Evolutionary conservation across 2,888 invertebrate species (phyloP).

Genomic region (Carabus problematicus): DNA sequence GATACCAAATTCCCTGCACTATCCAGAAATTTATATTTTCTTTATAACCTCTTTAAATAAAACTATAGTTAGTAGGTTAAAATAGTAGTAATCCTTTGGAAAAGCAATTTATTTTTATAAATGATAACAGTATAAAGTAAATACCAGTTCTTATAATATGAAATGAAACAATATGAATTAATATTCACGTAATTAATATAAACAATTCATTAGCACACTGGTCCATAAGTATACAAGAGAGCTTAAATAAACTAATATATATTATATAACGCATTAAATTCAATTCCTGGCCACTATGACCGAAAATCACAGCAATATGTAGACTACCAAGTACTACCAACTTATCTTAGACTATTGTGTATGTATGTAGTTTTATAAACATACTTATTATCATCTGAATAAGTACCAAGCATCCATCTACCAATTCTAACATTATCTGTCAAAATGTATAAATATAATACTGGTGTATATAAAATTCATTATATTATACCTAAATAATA

Average conservation of each 20-base stretch:
- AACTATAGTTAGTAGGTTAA: too few species aligned
- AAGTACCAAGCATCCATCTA: neutral
- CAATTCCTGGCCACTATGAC: constrained; percentile 20
- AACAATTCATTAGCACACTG: neutral
- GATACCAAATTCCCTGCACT: too few species aligned
- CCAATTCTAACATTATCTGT: constrained; percentile 18
- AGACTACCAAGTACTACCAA: constrained; percentile 10
- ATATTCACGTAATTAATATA: too few species aligned
- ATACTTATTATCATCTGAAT: neutral
- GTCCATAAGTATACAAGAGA: neutral
- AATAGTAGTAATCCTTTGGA: neutral
- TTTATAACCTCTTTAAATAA: too few species aligned
- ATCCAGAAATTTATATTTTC: too few species aligned
- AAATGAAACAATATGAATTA: constrained; percentile 3
- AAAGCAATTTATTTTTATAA: constrained; percentile 13
- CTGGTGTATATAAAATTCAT: constrained; percentile 36
- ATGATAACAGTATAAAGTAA: constrained; percentile 12
- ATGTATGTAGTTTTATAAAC: neutral
- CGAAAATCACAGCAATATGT: constrained; percentile 27
- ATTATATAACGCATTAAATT: constrained; percentile 8
- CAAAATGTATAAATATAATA: constrained; percentile 39
- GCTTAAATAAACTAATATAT: constrained; percentile 22
- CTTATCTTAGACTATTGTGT: neutral
- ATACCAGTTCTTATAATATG: constrained; percentile 3
- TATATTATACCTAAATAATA: constrained; percentile 30